Conservation (phyloP, 2,113 vertebrate species). For the Aldabrachelys gigantea region DNA sequence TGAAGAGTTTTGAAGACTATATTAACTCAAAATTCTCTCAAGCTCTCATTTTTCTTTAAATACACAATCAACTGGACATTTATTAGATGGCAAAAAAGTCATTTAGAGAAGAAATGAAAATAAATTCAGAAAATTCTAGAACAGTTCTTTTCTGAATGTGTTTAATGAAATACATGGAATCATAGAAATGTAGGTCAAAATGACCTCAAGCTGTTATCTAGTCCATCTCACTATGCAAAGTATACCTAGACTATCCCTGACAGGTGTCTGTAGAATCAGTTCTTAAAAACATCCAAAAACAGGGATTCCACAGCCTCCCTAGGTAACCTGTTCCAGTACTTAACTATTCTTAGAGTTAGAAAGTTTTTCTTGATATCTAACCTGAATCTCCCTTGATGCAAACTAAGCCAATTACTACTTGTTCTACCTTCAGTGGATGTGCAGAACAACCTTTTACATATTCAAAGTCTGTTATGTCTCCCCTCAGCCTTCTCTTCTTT, state of each 20-base stretch:
- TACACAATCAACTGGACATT: slow-evolving; percentile 14
- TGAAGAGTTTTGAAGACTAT: not conserved
- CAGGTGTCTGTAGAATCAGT: not conserved
- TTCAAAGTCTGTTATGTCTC: not conserved
- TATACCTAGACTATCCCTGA: not conserved
- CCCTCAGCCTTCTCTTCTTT: not conserved
- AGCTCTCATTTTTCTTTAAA: not conserved
- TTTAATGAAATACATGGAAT: not conserved
- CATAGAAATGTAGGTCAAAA: not conserved
- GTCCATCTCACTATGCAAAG: not conserved
- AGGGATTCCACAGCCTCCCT: not conserved
- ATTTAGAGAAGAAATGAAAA: not conserved
- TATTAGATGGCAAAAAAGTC: not conserved
- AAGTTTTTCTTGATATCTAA: not conserved
- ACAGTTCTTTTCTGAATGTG: not conserved
- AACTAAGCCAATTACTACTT: not conserved
- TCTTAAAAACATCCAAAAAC: not conserved
- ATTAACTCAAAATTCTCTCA: not conserved
- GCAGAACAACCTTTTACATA: not conserved
- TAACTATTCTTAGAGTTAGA: not conserved
- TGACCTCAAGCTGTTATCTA: not conserved
- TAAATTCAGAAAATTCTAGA: not conserved
- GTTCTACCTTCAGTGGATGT: not conserved
- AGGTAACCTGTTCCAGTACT: not conserved
- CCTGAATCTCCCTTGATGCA: not conserved